Percentiles rank a stretch among this genome's conserved stretches.
These are phyloP conservation scores for Drosophila auraria DNA, from an alignment of 1,140 invertebrate genomes.

Conservation along the genomic window DNA sequence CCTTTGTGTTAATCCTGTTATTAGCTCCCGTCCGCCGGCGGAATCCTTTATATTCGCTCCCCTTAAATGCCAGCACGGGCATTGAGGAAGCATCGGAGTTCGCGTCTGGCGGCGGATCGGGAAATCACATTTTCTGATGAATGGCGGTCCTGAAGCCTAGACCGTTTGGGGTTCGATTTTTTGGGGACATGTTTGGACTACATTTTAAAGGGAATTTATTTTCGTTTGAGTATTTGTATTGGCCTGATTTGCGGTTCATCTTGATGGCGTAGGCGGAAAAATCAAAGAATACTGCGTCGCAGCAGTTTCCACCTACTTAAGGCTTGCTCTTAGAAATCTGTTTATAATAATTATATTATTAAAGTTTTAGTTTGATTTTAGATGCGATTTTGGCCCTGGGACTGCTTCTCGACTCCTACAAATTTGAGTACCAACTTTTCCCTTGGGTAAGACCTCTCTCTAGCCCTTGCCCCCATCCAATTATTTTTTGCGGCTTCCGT, in stretches of 20 bases:
- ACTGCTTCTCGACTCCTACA: too few relatives aligned
- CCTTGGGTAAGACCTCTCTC: neutral
- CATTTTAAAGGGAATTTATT: constrained; percentile 12
- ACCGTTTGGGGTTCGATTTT: constrained; percentile 7
- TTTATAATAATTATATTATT: too few relatives aligned
- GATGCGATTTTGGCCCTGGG: too few relatives aligned
- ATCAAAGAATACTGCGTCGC: neutral
- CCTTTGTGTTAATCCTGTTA: constrained; percentile 82
- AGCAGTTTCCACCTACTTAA: too few relatives aligned
- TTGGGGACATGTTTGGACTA: constrained; percentile 10
- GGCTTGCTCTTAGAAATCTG: too few relatives aligned
- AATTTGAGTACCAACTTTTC: too few relatives aligned
- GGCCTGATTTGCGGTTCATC: neutral
- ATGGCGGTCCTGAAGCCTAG: constrained; percentile 9
- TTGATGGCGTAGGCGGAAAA: neutral
- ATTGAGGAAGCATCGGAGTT: neutral
- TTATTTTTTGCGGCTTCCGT: constrained; percentile 20
- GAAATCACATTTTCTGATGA: constrained; percentile 29
- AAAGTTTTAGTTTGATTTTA: too few relatives aligned
- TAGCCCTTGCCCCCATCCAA: neutral
- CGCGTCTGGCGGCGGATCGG: constrained; percentile 3
- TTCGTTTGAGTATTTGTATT: constrained; percentile 9
- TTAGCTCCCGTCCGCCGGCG: constrained; percentile 60
- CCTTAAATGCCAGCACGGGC: constrained; percentile 18
- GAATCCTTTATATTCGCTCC: constrained; percentile 60